phyloP scores from a whole-genome alignment of 2,113 vertebrate species.

The Bothrops jararaca region DNA sequence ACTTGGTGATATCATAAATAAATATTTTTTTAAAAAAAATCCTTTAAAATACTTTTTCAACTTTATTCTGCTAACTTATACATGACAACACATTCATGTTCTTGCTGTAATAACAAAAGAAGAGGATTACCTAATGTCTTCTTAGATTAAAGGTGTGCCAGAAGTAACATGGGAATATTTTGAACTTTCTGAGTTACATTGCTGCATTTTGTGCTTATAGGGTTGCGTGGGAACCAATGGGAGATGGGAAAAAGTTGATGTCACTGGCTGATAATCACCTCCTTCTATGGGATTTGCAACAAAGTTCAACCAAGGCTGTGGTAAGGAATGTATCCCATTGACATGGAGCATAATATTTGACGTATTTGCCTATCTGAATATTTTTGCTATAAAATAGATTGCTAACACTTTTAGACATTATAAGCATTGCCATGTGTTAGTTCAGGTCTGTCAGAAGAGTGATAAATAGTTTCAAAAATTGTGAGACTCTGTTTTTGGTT shows the following conservation, averaged over 20 bases:
- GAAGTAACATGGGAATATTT: background rate
- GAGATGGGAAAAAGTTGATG: conserved; percentile 89
- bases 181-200: background rate
- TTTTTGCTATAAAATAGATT: background rate
- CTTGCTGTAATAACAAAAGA: background rate
- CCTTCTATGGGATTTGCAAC: conserved; percentile 93
- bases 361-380: background rate
- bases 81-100: background rate
- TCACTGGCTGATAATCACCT: conserved; percentile 91
- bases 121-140: background rate
- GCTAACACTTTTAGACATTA: background rate
- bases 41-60: background rate
- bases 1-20: background rate
- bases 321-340: conserved; percentile 70
- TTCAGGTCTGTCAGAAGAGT: background rate
- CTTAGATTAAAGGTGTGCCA: background rate
- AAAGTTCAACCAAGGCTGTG: conserved; percentile 84
- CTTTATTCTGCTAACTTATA: background rate
- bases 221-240: conserved; percentile 93
- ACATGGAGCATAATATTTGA: background rate
- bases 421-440: background rate
- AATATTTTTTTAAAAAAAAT: background rate
- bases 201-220: conserved; percentile 64
- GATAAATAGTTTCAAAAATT: background rate
- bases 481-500: background rate